Percentiles rank a stretch among this genome's conserved stretches.
phyloP scores from a whole-genome alignment of 2,113 vertebrate genomes.

The Neomonachus schauinslandi region DNA sequence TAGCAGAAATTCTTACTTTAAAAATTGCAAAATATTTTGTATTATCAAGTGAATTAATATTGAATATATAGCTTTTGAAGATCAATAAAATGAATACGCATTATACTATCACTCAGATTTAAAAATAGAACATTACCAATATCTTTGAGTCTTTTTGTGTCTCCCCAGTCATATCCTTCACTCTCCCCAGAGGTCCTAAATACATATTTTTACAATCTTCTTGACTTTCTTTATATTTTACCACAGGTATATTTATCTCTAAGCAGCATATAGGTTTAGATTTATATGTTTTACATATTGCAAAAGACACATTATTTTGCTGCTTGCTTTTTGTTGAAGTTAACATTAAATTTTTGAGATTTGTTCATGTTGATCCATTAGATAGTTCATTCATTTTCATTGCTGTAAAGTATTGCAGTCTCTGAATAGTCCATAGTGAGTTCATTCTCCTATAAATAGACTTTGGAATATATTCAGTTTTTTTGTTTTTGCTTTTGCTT shows the following conservation, averaged over 20 bases:
- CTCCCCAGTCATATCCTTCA: not conserved
- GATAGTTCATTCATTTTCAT: constrained; percentile 22
- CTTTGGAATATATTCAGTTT: not conserved
- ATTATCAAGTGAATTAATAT: not conserved
- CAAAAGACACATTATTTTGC: not conserved
- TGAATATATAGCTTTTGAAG: not conserved
- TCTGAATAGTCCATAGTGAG: not conserved
- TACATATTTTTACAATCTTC: not conserved
- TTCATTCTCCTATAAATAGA: not conserved
- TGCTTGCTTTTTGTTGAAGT: not conserved
- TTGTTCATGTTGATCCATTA: not conserved
- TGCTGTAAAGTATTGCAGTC: not conserved
- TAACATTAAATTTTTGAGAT: not conserved
- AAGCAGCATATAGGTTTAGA: not conserved
- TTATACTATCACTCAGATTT: not conserved
- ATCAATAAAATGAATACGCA: not conserved
- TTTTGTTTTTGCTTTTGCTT: not conserved
- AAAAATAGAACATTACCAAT: not conserved
- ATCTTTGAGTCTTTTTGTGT: not conserved
- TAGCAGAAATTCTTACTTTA: constrained; percentile 13
- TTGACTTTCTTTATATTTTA: not conserved
- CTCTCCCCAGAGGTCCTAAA: not conserved
- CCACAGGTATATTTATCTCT: not conserved
- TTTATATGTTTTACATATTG: not conserved
- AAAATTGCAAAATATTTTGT: constrained; percentile 22